These are phyloP conservation scores for Brachionus rubens DNA, from an alignment of 1,140 invertebrate genomes.

Conservation along the genomic window DNA sequence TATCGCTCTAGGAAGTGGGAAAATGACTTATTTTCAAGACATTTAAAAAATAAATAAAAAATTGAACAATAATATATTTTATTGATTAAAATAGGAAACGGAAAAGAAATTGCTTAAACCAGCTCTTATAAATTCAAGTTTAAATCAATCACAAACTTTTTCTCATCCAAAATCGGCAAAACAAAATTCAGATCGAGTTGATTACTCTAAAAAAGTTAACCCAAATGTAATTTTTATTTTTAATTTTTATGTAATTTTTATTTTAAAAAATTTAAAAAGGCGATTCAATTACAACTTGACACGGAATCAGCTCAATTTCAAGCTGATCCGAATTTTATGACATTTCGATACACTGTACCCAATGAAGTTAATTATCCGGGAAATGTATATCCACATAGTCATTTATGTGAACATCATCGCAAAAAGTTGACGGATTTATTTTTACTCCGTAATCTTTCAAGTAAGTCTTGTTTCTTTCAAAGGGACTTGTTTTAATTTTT, in stretches of 20 bases:
- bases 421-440: slow-evolving; percentile 42
- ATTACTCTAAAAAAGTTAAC: slow-evolving; percentile 20
- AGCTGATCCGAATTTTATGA: slow-evolving; percentile 37
- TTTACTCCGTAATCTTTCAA: slow-evolving; percentile 13
- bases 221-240: slow-evolving; percentile 29
- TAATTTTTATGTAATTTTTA: neutral
- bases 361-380: slow-evolving; percentile 7
- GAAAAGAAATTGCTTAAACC: slow-evolving; percentile 24
- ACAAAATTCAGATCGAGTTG: neutral
- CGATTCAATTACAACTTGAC: slow-evolving; percentile 40
- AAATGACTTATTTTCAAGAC: too few species aligned
- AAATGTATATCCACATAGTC: slow-evolving; percentile 23
- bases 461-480: neutral
- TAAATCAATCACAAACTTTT: neutral
- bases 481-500: neutral
- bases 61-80: neutral
- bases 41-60: neutral
- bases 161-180: slow-evolving; percentile 19
- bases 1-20: too few species aligned
- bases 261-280: neutral
- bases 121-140: neutral
- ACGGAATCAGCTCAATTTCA: slow-evolving; percentile 33
- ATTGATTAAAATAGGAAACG: neutral
- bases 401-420: slow-evolving; percentile 43
- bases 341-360: slow-evolving; percentile 39